phyloP scores from a whole-genome alignment of 2,113 vertebrate species.

The Eudyptes chrysolophus region DNA sequence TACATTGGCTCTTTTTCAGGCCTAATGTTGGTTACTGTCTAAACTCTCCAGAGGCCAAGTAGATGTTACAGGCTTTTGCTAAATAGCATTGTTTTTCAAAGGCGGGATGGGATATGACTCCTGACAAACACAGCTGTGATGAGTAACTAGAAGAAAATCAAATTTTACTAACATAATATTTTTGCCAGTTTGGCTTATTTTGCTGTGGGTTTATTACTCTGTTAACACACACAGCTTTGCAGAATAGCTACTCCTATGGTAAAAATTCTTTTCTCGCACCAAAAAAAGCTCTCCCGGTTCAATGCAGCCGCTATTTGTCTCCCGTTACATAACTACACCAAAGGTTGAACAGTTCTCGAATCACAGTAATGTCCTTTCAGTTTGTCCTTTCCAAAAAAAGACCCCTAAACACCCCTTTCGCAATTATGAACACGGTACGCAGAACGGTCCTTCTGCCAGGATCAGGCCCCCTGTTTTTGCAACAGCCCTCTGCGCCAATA shows the following conservation, averaged over 20 bases:
- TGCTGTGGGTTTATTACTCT: fast-evolving
- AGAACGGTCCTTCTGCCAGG: not conserved
- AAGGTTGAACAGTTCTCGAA: not conserved
- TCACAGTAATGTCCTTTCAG: not conserved
- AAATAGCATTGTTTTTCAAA: not conserved
- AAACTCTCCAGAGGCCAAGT: not conserved
- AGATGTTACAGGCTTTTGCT: not conserved
- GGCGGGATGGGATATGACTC: not conserved
- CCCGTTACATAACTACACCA: not conserved
- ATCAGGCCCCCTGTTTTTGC: not conserved
- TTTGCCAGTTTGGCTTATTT: not conserved
- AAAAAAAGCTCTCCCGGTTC: not conserved
- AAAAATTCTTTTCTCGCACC: fast-evolving
- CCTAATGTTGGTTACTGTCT: not conserved
- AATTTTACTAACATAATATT: not conserved
- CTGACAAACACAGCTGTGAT: not conserved
- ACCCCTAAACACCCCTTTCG: not conserved
- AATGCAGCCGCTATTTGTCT: not conserved
- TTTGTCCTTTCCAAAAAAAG: not conserved
- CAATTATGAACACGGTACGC: fast-evolving
- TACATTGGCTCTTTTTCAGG: not conserved
- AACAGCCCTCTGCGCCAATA: not conserved
- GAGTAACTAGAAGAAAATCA: not conserved
- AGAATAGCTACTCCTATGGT: not conserved
- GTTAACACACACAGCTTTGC: not conserved